A percentile compares a stretch with the other conserved stretches of the same genome.
These are phyloP conservation scores for Melanotaenia parkinsoni DNA, from an alignment of 2,797 vertebrate genomes.

Conservation along the genomic window DNA sequence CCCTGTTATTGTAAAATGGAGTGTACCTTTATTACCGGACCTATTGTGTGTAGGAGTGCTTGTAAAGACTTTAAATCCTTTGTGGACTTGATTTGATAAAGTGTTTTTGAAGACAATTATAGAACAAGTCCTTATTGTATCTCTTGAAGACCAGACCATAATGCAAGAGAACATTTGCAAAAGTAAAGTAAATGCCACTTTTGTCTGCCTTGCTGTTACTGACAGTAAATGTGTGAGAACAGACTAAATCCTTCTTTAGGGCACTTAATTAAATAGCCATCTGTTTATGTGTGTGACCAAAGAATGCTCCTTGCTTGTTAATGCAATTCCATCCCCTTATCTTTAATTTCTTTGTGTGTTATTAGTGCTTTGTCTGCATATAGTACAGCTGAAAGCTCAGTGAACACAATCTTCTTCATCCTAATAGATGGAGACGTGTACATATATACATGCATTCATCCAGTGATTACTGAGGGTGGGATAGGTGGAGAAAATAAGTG, in stretches of 20 bases:
- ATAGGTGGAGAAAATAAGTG: conserved; percentile 72
- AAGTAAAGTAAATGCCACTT: conserved; percentile 7
- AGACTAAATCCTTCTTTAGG: conserved; percentile 2
- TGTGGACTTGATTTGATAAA: conserved; percentile 4
- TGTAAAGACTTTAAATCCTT: background rate
- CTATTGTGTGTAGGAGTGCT: background rate
- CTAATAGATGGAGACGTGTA: conserved; percentile 54
- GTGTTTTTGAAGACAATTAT: background rate
- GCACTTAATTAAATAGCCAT: conserved; percentile 33
- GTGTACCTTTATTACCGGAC: background rate
- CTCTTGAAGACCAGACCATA: background rate
- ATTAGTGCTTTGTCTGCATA: conserved; percentile 26
- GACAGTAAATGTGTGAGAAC: conserved; percentile 3
- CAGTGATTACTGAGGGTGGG: conserved; percentile 59
- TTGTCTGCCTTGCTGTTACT: background rate
- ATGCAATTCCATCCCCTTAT: conserved; percentile 25
- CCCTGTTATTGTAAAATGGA: background rate
- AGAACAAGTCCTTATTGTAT: background rate
- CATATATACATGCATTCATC: conserved; percentile 29
- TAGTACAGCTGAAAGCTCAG: conserved; percentile 27
- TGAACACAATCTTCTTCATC: conserved; percentile 21
- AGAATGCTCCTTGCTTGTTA: conserved; percentile 22
- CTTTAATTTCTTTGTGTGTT: conserved; percentile 18
- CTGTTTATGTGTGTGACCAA: conserved; percentile 28
- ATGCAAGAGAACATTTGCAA: background rate